phyloP scores from a whole-genome alignment of 2,888 invertebrate genomes.

The Caenorhabditis sulstoni region DNA sequence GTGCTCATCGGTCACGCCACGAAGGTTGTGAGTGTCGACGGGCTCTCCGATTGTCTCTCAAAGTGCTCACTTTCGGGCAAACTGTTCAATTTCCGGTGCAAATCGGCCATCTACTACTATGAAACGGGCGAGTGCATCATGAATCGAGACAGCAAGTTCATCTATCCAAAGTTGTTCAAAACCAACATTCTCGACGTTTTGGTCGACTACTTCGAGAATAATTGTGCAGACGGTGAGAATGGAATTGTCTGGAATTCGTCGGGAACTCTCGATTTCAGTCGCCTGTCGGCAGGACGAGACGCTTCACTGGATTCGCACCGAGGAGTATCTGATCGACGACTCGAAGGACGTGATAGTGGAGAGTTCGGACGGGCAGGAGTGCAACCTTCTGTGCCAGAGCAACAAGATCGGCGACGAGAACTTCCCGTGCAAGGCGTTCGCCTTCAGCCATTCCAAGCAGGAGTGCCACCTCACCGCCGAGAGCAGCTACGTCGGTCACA shows the following conservation, averaged over 20 bases:
- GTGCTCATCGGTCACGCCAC: constrained; percentile 76
- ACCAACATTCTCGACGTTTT: constrained; percentile 61
- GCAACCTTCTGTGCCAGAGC: constrained; percentile 68
- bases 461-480: constrained; percentile 78
- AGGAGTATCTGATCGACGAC: constrained; percentile 73
- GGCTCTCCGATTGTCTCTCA: constrained; percentile 76
- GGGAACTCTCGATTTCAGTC: constrained; percentile 64
- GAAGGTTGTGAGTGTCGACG: constrained; percentile 69
- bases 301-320: constrained; percentile 76
- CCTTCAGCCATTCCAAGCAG: constrained; percentile 71
- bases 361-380: constrained; percentile 68
- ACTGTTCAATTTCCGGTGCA: constrained; percentile 61
- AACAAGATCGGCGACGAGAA: constrained; percentile 73
- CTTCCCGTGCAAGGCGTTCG: constrained; percentile 78
- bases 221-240: constrained; percentile 75
- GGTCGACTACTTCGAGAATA: constrained; percentile 80
- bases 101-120: constrained; percentile 78
- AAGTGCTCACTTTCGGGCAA: constrained; percentile 71
- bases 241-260: not conserved
- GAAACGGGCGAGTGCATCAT: constrained; percentile 79
- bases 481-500: constrained; percentile 62
- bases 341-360: constrained; percentile 76
- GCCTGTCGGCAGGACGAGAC: constrained; percentile 65
- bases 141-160: constrained; percentile 71
- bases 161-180: constrained; percentile 72